Evolutionary conservation across 2,797 vertebrate genomes (phyloP).

Genomic region (Chrosomus eos): DNA sequence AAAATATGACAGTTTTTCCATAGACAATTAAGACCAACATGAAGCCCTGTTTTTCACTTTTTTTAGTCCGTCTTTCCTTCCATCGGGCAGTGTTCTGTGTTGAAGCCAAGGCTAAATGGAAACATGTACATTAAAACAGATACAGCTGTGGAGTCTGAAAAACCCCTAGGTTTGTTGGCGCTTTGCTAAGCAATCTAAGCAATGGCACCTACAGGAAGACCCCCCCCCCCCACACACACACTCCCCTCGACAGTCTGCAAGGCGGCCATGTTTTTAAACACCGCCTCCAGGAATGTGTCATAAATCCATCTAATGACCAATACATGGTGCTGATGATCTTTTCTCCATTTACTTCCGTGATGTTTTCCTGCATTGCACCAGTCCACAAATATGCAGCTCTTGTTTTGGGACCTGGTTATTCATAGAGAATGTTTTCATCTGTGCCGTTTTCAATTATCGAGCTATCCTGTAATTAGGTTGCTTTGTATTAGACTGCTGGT

Average conservation of each 20-base stretch:
- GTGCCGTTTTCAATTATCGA: constrained; percentile 46
- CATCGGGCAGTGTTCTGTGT: constrained; percentile 77
- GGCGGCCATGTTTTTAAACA: constrained; percentile 16
- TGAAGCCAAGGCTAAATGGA: constrained; percentile 58
- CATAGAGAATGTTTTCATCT: constrained; percentile 27
- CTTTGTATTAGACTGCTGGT: constrained; percentile 23
- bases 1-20: constrained; percentile 90
- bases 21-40: constrained; percentile 84
- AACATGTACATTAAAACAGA: constrained; percentile 64
- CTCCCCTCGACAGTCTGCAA: background rate
- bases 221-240: no score
- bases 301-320: constrained; percentile 38
- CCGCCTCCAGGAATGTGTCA: constrained; percentile 28
- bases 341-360: constrained; percentile 30
- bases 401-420: constrained; percentile 37
- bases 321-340: constrained; percentile 26
- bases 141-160: constrained; percentile 53
- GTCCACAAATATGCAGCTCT: constrained; percentile 43
- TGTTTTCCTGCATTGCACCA: constrained; percentile 23
- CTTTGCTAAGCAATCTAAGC: constrained; percentile 28
- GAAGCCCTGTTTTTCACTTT: constrained; percentile 72
- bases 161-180: constrained; percentile 32
- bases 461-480: constrained; percentile 19
- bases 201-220: constrained; percentile 31
- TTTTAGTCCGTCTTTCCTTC: constrained; percentile 49